Percentiles rank a stretch among this genome's conserved stretches.
phyloP scores from a whole-genome alignment of 1,140 invertebrate genomes.

The Drosophila setifemur region DNA sequence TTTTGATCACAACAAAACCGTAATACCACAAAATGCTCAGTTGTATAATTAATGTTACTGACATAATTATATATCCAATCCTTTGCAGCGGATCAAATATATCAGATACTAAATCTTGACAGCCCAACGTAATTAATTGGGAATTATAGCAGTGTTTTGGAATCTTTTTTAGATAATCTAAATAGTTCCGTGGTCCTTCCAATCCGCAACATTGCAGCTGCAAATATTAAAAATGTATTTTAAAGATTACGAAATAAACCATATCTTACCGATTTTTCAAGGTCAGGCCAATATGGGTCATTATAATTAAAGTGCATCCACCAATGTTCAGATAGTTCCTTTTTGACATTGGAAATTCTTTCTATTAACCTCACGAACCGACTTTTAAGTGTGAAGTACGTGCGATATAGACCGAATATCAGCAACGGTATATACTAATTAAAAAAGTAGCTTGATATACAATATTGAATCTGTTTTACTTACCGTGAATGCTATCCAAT shows the following conservation, averaged over 20 bases:
- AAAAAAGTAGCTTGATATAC: no score
- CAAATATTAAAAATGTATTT: neutral
- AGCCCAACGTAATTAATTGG: slow-evolving; percentile 20
- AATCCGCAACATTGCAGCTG: slow-evolving; percentile 46
- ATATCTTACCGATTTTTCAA: slow-evolving; percentile 28
- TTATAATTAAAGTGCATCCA: slow-evolving; percentile 1
- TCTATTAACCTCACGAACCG: neutral
- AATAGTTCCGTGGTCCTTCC: slow-evolving; percentile 34
- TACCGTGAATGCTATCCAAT: slow-evolving; percentile 40
- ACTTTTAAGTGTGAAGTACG: neutral
- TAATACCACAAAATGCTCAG: neutral
- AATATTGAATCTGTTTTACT: neutral
- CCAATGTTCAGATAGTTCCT: neutral
- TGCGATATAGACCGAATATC: neutral
- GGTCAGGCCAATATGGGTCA: slow-evolving; percentile 12
- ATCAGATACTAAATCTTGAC: slow-evolving; percentile 5
- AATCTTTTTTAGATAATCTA: slow-evolving; percentile 24
- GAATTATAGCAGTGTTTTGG: slow-evolving; percentile 14
- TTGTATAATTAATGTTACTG: neutral
- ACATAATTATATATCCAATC: neutral
- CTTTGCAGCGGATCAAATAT: neutral
- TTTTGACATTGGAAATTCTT: neutral
- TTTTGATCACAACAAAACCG: neutral
- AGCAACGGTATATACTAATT: slow-evolving; percentile 33
- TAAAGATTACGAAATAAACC: no score